These are phyloP conservation scores for Nomada fabriciana DNA, from an alignment of 2,888 invertebrate species.

Conservation along the genomic window DNA sequence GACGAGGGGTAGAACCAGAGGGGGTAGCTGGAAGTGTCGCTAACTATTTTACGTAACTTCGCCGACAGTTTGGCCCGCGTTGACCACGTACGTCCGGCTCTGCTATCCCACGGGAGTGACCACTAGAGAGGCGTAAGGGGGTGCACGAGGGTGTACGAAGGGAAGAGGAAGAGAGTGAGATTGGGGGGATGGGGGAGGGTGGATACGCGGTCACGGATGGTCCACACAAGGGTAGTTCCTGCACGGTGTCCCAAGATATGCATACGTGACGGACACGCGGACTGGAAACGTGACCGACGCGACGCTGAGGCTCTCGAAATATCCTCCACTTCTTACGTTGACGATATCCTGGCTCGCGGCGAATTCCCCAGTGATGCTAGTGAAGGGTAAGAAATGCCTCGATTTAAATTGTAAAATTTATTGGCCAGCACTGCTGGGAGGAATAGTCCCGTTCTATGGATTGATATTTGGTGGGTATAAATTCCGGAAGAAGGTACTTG, in stretches of 20 bases:
- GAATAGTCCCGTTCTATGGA: conserved; percentile 7
- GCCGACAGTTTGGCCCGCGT: conserved; percentile 84
- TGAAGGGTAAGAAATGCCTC: conserved; percentile 62
- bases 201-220: conserved; percentile 64
- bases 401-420: conserved; percentile 73
- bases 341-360: conserved; percentile 49
- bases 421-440: conserved; percentile 32
- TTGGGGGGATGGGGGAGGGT: conserved; percentile 30
- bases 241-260: conserved; percentile 83
- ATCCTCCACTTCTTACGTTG: conserved; percentile 47
- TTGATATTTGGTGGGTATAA: conserved; percentile 47
- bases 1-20: conserved; percentile 53
- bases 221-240: conserved; percentile 75
- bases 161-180: conserved; percentile 56
- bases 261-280: conserved; percentile 83
- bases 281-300: conserved; percentile 67
- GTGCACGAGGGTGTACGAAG: conserved; percentile 34
- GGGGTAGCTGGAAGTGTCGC: conserved; percentile 82
- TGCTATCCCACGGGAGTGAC: conserved; percentile 79
- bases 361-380: conserved; percentile 55
- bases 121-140: conserved; percentile 65
- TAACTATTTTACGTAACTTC: conserved; percentile 85
- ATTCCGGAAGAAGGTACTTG: conserved; percentile 9
- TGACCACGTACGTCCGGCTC: conserved; percentile 84
- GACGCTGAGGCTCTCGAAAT: conserved; percentile 61